Percentiles rank a stretch among this genome's conserved stretches.
phyloP scores from a whole-genome alignment of 2,888 invertebrate genomes.

The Cactoblastis cactorum region DNA sequence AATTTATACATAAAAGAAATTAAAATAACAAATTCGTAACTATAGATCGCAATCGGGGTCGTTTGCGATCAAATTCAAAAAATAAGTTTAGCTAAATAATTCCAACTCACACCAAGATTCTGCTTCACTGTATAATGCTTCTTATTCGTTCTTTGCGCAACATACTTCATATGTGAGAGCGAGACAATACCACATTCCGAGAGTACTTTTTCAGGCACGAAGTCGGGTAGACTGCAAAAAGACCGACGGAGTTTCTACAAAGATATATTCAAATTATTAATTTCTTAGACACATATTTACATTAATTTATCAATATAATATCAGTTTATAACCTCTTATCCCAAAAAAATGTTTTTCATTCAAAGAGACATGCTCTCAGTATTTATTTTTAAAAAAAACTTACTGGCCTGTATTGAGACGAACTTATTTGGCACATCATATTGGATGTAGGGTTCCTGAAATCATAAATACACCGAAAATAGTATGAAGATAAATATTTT shows the following conservation, averaged over 20 bases:
- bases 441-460: conserved; percentile 36
- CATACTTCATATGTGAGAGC: conserved; percentile 38
- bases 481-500: too few relatives aligned
- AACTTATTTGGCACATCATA: conserved; percentile 56
- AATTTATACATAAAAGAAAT: too few relatives aligned
- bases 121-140: not conserved
- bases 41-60: too few relatives aligned
- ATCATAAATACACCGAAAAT: conserved; percentile 12
- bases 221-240: conserved; percentile 48
- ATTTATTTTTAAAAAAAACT: conserved; percentile 32
- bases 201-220: conserved; percentile 37
- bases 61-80: too few relatives aligned
- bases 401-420: conserved; percentile 59
- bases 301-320: too few relatives aligned
- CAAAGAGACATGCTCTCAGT: too few relatives aligned
- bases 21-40: too few relatives aligned
- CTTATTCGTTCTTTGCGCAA: conserved; percentile 16
- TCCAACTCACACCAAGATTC: not conserved
- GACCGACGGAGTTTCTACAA: conserved; percentile 59
- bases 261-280: conserved; percentile 5
- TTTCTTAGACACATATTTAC: too few relatives aligned
- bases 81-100: not conserved
- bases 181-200: conserved; percentile 43
- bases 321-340: too few relatives aligned
- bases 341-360: too few relatives aligned